Percentiles rank a stretch among this genome's conserved stretches.
phyloP scores from a whole-genome alignment of 2,797 vertebrate genomes.

The Knipowitschia caucasica region DNA sequence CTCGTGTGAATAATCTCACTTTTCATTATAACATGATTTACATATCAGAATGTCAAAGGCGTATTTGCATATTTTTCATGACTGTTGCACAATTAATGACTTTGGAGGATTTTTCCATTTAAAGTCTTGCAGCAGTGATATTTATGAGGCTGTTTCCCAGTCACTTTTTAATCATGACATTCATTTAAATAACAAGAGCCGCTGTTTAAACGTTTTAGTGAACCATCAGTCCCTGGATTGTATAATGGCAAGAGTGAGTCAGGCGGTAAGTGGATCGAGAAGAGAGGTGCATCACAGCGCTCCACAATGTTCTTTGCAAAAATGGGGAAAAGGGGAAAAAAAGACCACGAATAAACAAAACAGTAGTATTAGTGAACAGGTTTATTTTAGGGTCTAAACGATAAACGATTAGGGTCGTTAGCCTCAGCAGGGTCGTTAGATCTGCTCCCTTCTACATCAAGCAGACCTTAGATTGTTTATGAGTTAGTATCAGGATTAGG shows the following conservation, averaged over 20 bases:
- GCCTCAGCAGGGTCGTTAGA: no score
- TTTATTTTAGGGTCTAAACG: no score
- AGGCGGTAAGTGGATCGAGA: conserved; percentile 38
- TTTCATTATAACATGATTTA: conserved; percentile 37
- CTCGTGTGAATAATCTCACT: conserved; percentile 27
- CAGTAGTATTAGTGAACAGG: no score
- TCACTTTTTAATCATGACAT: conserved; percentile 34
- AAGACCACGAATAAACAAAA: no score
- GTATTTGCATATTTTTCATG: conserved; percentile 54
- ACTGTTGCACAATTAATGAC: conserved; percentile 43
- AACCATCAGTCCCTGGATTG: conserved; percentile 23
- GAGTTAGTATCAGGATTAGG: no score
- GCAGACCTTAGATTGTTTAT: no score
- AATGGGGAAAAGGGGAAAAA: no score
- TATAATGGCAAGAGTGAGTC: conserved; percentile 39
- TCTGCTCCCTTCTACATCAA: no score
- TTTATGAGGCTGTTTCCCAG: conserved; percentile 46
- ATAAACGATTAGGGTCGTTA: no score
- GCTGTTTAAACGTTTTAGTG: conserved; percentile 23
- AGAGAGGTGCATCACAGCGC: conserved; percentile 23
- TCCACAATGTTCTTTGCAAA: conserved; percentile 14
- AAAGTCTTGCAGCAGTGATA: conserved; percentile 44
- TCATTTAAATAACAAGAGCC: conserved; percentile 20
- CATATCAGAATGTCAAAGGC: conserved; percentile 50
- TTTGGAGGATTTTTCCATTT: conserved; percentile 25